Percentiles rank a stretch among this genome's conserved stretches.
Evolutionary conservation across 2,888 invertebrate genomes (phyloP).

Genomic region (Onthophagus sagittarius): DNA sequence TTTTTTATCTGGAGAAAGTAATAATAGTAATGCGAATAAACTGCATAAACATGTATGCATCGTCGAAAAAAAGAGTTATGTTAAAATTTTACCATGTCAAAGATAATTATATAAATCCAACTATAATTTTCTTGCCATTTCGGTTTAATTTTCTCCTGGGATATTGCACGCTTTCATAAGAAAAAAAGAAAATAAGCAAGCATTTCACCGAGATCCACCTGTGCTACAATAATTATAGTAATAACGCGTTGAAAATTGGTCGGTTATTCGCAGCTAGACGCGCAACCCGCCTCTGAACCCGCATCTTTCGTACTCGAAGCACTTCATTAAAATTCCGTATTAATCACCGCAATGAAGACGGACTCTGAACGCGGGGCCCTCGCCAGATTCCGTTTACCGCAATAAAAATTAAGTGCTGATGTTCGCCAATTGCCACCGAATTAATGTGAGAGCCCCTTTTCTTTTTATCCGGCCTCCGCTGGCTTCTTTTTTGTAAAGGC

Average conservation of each 20-base stretch:
- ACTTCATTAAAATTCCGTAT: neutral
- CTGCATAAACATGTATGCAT: neutral
- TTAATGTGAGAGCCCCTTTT: neutral
- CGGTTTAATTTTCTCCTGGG: neutral
- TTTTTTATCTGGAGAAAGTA: too few species aligned
- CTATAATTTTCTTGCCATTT: neutral
- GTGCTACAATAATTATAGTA: neutral
- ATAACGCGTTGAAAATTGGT: neutral
- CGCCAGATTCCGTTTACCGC: neutral
- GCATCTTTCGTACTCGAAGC: neutral
- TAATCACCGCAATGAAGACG: neutral
- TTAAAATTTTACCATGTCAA: neutral
- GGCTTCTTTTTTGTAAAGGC: neutral
- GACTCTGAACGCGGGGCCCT: neutral
- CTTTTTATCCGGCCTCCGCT: neutral
- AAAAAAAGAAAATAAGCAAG: neutral
- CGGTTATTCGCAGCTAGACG: neutral
- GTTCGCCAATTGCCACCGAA: neutral
- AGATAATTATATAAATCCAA: neutral
- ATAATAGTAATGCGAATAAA: too few species aligned
- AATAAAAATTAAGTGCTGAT: neutral
- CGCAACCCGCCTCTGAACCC: neutral
- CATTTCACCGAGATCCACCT: neutral
- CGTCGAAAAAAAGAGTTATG: neutral
- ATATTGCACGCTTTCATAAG: neutral